These are phyloP conservation scores for Drosophila sucinea DNA, from an alignment of 1,140 invertebrate species.

Conservation along the genomic window DNA sequence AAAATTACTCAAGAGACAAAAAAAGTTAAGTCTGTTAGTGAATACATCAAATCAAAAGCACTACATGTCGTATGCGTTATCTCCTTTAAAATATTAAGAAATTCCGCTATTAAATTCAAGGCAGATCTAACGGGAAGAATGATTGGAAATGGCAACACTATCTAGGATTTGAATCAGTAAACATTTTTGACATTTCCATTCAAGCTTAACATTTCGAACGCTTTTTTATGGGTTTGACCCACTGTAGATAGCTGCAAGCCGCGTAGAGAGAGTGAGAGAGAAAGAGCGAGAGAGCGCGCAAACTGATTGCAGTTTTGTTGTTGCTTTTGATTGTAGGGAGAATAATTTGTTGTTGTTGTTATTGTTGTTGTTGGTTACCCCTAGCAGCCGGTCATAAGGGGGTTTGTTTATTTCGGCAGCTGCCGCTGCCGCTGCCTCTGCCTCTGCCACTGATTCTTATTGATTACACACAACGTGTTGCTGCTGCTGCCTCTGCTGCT, in stretches of 20 bases:
- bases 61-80: too few species aligned
- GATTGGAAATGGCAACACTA: too few species aligned
- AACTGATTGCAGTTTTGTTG: slow-evolving; percentile 34
- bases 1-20: too few species aligned
- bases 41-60: too few species aligned
- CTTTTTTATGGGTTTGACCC: background rate
- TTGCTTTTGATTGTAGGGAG: slow-evolving; percentile 47
- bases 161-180: too few species aligned
- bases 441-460: slow-evolving; percentile 51
- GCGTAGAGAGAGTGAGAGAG: slow-evolving; percentile 18
- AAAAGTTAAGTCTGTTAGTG: too few species aligned
- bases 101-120: too few species aligned
- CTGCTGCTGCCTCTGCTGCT: slow-evolving; percentile 29
- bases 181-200: background rate
- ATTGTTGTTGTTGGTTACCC: slow-evolving; percentile 60
- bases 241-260: slow-evolving; percentile 11
- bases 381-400: slow-evolving; percentile 57
- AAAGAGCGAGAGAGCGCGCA: slow-evolving; percentile 5
- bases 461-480: slow-evolving; percentile 75
- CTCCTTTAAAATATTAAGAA: too few species aligned
- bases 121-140: too few species aligned
- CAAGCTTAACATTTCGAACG: background rate
- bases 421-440: slow-evolving; percentile 30
- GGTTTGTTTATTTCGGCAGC: slow-evolving; percentile 53
- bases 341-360: slow-evolving; percentile 50